These are phyloP conservation scores for Glomeris maerens DNA, from an alignment of 1,140 invertebrate genomes.

Conservation along the genomic window DNA sequence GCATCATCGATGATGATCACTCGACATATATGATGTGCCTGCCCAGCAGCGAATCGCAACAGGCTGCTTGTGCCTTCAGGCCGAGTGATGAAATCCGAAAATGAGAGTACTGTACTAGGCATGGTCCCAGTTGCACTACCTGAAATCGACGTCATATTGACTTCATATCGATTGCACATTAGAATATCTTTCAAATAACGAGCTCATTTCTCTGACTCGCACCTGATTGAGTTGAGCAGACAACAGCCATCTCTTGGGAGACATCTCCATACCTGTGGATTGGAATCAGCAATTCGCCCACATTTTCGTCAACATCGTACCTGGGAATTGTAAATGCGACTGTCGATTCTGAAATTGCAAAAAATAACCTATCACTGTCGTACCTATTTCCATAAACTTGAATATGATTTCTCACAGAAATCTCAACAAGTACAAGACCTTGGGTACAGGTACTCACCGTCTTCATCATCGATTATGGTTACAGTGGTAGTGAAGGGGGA, in stretches of 20 bases:
- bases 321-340: conserved; percentile 24
- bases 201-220: too few species aligned
- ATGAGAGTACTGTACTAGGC: conserved; percentile 26
- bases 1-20: conserved; percentile 34
- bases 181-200: too few species aligned
- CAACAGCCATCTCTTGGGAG: conserved; percentile 30
- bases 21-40: conserved; percentile 26
- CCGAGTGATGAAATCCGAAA: conserved; percentile 31
- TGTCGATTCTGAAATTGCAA: conserved; percentile 24
- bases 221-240: conserved; percentile 30
- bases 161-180: too few species aligned
- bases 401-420: too few species aligned
- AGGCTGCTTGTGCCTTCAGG: conserved; percentile 26
- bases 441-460: conserved; percentile 28
- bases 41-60: conserved; percentile 28
- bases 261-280: conserved; percentile 30
- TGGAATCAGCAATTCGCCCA: conserved; percentile 28
- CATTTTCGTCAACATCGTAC: conserved; percentile 28
- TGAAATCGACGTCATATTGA: too few species aligned
- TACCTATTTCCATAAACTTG: too few species aligned
- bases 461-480: conserved; percentile 29
- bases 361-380: too few species aligned
- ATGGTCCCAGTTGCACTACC: conserved; percentile 28
- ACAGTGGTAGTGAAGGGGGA: conserved; percentile 23
- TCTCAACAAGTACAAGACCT: too few species aligned